Conservation (phyloP, 2,888 invertebrate species). For the Proisotoma minuta region DNA sequence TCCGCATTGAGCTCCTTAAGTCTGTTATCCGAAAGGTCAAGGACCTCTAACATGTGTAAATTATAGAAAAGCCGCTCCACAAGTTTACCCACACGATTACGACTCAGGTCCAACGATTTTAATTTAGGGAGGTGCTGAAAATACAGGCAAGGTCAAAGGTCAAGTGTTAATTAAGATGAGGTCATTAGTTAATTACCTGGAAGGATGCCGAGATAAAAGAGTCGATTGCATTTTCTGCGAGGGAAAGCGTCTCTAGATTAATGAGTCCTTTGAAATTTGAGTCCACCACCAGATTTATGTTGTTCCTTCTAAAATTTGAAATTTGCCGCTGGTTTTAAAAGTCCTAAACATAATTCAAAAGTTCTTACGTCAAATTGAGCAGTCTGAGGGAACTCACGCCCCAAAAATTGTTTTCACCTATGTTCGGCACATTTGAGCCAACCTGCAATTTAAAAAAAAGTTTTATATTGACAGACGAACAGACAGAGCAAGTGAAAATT, state of each 20-base stretch:
- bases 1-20: conserved; percentile 69
- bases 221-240: conserved; percentile 69
- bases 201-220: conserved; percentile 71
- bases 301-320: conserved; percentile 70
- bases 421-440: conserved; percentile 68
- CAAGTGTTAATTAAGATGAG: too few species aligned
- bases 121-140: too few species aligned
- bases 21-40: conserved; percentile 71
- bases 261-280: conserved; percentile 72
- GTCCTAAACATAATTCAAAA: too few species aligned
- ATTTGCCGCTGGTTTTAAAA: too few species aligned
- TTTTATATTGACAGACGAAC: too few species aligned
- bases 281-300: conserved; percentile 62
- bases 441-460: conserved; percentile 50
- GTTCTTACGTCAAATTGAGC: conserved; percentile 65
- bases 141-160: too few species aligned
- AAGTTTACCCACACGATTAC: conserved; percentile 63
- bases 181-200: too few species aligned
- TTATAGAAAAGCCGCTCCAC: conserved; percentile 48
- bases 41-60: conserved; percentile 50
- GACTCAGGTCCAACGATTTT: conserved; percentile 57
- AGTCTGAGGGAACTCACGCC: conserved; percentile 59
- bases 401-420: conserved; percentile 75
- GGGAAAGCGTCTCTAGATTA: conserved; percentile 64
- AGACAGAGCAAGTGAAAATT: too few species aligned